phyloP scores from a whole-genome alignment of 1,140 invertebrate genomes.

The Himalopsyche phryganea region DNA sequence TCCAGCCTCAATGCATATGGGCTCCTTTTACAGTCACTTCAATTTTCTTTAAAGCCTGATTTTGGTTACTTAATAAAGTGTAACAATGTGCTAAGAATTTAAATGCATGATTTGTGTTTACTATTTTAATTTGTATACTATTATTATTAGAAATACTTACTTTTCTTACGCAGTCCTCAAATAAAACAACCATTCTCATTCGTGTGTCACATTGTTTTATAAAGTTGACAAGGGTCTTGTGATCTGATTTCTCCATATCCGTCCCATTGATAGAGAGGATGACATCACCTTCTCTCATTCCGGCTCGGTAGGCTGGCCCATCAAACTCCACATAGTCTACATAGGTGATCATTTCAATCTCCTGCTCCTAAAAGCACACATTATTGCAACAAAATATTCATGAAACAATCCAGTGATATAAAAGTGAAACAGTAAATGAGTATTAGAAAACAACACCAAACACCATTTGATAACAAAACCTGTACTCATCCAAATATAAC shows the following conservation, averaged over 20 bases:
- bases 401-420: neutral
- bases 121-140: too few species aligned
- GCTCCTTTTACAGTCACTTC: too few species aligned
- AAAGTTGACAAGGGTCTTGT: constrained; percentile 84
- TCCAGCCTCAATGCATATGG: too few species aligned
- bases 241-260: constrained; percentile 88
- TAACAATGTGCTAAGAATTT: too few species aligned
- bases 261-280: constrained; percentile 92
- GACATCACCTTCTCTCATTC: constrained; percentile 91
- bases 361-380: constrained; percentile 52
- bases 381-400: neutral
- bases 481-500: too few species aligned
- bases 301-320: constrained; percentile 83
- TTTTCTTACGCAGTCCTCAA: constrained; percentile 92
- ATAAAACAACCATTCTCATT: constrained; percentile 92
- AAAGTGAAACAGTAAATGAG: neutral
- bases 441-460: neutral
- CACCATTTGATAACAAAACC: too few species aligned
- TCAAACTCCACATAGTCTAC: constrained; percentile 93
- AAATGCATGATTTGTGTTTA: too few species aligned
- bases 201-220: constrained; percentile 86
- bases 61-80: too few species aligned
- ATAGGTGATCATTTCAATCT: constrained; percentile 92
- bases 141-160: constrained; percentile 51
- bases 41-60: too few species aligned